Percentiles rank a stretch among this genome's conserved stretches.
Conservation (phyloP, 1,140 invertebrate species). For the Ceratosolen solmsi region DNA sequence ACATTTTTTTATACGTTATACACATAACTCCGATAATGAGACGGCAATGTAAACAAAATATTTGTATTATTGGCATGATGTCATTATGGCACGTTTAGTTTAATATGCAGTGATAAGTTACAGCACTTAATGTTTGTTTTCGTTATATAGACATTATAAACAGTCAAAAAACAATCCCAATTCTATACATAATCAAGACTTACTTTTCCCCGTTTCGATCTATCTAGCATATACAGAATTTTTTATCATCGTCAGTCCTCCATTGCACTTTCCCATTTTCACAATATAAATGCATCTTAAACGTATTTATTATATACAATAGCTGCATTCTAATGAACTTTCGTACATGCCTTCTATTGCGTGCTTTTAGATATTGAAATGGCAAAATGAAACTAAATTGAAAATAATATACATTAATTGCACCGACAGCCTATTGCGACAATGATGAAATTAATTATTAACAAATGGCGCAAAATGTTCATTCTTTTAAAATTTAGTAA, state of each 20-base stretch:
- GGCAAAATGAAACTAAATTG: conserved; percentile 32
- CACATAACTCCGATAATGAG: conserved; percentile 41
- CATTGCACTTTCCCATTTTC: conserved; percentile 74
- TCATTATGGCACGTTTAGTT: conserved; percentile 72
- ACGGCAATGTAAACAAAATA: conserved; percentile 63
- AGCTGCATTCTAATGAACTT: conserved; percentile 62
- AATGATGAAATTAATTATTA: conserved; percentile 15
- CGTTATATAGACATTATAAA: conserved; percentile 64
- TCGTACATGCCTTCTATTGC: conserved; percentile 60
- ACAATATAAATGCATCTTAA: conserved; percentile 72
- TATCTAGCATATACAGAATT: conserved; percentile 50
- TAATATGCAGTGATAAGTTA: conserved; percentile 67
- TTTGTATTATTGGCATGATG: conserved; percentile 72
- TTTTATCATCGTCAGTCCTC: conserved; percentile 57
- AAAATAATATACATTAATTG: conserved; percentile 49
- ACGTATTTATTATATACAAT: conserved; percentile 71
- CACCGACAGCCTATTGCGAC: conserved; percentile 53
- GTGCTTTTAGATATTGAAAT: conserved; percentile 52
- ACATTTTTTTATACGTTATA: conserved; percentile 28
- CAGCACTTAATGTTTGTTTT: conserved; percentile 57
- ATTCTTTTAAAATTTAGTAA: neutral
- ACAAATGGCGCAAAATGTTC: neutral
- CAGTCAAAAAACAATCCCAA: conserved; percentile 60
- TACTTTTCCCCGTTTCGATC: conserved; percentile 48
- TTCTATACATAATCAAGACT: conserved; percentile 56